Evolutionary conservation across 2,888 invertebrate genomes (phyloP).

Genomic region (Autographa gamma): DNA sequence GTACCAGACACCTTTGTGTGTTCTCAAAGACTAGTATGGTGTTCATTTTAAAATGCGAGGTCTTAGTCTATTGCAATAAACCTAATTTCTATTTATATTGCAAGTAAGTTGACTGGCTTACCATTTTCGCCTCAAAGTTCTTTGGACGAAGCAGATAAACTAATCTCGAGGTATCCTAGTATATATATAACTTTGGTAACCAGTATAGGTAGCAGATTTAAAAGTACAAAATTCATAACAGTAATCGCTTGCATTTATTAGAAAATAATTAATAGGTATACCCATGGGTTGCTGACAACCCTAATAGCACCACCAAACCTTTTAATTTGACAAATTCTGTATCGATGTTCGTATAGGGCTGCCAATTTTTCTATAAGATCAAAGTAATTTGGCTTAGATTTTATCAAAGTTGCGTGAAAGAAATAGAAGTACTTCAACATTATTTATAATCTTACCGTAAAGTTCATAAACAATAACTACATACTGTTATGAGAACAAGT

Average conservation of each 20-base stretch:
- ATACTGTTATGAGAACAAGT: constrained; percentile 56
- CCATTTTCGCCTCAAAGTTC: too few relatives aligned
- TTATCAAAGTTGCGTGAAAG: constrained; percentile 33
- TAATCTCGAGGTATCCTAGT: too few relatives aligned
- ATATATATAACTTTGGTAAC: too few relatives aligned
- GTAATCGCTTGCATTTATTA: background rate
- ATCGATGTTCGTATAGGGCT: background rate
- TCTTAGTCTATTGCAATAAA: background rate
- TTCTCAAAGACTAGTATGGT: background rate
- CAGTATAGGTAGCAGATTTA: too few relatives aligned
- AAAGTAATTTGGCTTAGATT: constrained; percentile 18
- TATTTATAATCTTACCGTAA: constrained; percentile 11
- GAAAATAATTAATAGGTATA: background rate
- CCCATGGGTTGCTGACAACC: background rate
- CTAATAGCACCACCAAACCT: background rate
- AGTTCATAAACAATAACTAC: constrained; percentile 43
- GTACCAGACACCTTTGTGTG: background rate
- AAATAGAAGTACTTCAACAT: constrained; percentile 10
- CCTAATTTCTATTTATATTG: background rate
- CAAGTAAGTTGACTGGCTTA: background rate
- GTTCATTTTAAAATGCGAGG: background rate
- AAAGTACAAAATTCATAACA: background rate
- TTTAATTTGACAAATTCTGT: background rate
- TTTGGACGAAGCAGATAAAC: too few relatives aligned
- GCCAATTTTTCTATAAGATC: background rate